These are phyloP conservation scores for Pristionchus exspectatus DNA, from an alignment of 2,888 invertebrate genomes.

Conservation along the genomic window DNA sequence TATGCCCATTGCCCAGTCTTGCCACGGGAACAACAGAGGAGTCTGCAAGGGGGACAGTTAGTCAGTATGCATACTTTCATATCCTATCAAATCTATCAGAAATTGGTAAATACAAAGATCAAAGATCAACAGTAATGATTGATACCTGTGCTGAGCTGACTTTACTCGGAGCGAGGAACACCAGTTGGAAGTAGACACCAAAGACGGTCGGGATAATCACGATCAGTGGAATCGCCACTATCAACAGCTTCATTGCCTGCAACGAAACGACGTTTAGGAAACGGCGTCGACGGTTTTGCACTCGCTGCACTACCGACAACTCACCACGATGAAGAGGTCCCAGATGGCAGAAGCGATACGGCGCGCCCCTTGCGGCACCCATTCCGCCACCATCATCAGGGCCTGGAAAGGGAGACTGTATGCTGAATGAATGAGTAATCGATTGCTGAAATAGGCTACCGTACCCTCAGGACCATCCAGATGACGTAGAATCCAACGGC, in stretches of 20 bases:
- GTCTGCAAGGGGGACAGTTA: constrained; percentile 28
- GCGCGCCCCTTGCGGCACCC: constrained; percentile 54
- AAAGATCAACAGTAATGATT: too few relatives aligned
- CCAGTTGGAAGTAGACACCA: constrained; percentile 92
- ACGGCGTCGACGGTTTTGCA: too few relatives aligned
- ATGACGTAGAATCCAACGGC: constrained; percentile 55
- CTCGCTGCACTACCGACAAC: background rate
- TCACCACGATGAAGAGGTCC: constrained; percentile 46
- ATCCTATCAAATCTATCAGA: too few relatives aligned
- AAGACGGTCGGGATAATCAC: constrained; percentile 93
- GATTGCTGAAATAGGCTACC: background rate
- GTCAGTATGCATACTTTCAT: too few relatives aligned
- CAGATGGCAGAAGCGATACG: constrained; percentile 14
- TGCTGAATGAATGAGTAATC: background rate
- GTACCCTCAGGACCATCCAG: constrained; percentile 53
- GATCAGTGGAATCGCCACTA: constrained; percentile 86
- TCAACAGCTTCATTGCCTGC: constrained; percentile 78
- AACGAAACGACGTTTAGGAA: background rate
- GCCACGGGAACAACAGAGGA: constrained; percentile 55
- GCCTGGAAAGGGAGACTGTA: background rate
- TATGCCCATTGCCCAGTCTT: constrained; percentile 97
- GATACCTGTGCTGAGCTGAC: constrained; percentile 84
- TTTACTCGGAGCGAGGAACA: constrained; percentile 90
- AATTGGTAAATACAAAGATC: too few relatives aligned
- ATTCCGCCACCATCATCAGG: constrained; percentile 51